phyloP scores from a whole-genome alignment of 2,888 invertebrate species.

The Lamellibrachia satsuma region DNA sequence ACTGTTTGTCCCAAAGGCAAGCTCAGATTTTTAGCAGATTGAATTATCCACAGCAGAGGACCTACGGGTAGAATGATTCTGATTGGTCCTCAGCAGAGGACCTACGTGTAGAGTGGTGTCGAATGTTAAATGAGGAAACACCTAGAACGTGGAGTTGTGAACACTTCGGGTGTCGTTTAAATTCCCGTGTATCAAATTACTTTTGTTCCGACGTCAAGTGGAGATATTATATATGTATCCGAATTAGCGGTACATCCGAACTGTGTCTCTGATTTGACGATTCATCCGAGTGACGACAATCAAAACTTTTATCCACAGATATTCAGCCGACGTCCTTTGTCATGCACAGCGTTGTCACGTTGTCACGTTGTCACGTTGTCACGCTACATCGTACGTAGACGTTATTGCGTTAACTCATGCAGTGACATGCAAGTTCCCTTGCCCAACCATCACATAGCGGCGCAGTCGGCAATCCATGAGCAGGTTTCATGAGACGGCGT shows the following conservation, averaged over 20 bases:
- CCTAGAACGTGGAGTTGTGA: neutral
- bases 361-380: neutral
- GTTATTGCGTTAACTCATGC: neutral
- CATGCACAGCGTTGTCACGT: neutral
- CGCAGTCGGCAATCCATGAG: neutral
- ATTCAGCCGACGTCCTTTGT: neutral
- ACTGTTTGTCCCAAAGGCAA: neutral
- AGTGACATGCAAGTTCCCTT: neutral
- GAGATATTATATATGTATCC: neutral
- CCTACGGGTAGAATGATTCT: neutral
- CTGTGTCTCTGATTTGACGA: neutral
- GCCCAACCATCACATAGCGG: neutral
- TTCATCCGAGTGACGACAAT: neutral
- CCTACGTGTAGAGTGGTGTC: neutral
- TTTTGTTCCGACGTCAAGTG: neutral
- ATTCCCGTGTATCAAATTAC: neutral
- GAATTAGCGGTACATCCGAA: neutral
- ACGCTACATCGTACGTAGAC: neutral
- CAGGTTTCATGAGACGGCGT: too few species aligned
- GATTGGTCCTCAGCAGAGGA: neutral
- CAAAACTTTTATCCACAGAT: neutral
- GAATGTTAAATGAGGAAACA: neutral
- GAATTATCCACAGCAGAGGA: neutral
- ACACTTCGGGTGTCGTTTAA: neutral
- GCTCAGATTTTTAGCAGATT: neutral